These are phyloP conservation scores for Vireo griseus DNA, from an alignment of 2,797 vertebrate species.

Conservation along the genomic window DNA sequence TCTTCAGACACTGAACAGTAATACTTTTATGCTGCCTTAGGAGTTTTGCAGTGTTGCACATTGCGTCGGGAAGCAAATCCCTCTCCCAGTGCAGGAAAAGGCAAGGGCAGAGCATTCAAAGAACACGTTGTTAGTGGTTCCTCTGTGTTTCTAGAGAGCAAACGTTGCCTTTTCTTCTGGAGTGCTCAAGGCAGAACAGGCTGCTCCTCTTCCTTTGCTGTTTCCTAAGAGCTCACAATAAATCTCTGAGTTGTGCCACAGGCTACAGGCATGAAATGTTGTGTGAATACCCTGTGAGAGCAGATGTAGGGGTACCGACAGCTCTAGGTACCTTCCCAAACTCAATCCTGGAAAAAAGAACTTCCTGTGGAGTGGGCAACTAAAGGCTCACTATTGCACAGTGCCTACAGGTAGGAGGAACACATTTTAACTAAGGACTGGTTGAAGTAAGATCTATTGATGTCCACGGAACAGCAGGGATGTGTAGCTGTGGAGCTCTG, in stretches of 20 bases:
- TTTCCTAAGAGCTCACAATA: background rate
- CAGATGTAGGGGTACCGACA: background rate
- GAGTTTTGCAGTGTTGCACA: background rate
- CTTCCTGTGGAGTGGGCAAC: background rate
- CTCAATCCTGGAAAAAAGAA: background rate
- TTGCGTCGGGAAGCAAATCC: background rate
- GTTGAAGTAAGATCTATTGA: background rate
- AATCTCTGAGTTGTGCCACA: background rate
- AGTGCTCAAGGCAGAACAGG: background rate
- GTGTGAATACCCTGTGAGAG: background rate
- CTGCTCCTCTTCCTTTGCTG: background rate
- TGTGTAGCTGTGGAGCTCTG: background rate
- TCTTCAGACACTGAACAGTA: constrained; percentile 31
- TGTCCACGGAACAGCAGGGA: background rate
- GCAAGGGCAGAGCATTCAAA: constrained; percentile 9
- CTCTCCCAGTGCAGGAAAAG: background rate
- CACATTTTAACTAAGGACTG: background rate
- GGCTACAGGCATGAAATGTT: background rate
- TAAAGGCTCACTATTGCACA: background rate
- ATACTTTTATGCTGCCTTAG: constrained; percentile 48
- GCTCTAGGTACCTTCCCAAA: background rate
- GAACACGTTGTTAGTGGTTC: background rate
- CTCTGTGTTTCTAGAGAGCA: background rate
- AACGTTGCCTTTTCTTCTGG: background rate
- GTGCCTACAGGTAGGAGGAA: background rate